phyloP scores from a whole-genome alignment of 2,113 vertebrate species.

The Bucco capensis region DNA sequence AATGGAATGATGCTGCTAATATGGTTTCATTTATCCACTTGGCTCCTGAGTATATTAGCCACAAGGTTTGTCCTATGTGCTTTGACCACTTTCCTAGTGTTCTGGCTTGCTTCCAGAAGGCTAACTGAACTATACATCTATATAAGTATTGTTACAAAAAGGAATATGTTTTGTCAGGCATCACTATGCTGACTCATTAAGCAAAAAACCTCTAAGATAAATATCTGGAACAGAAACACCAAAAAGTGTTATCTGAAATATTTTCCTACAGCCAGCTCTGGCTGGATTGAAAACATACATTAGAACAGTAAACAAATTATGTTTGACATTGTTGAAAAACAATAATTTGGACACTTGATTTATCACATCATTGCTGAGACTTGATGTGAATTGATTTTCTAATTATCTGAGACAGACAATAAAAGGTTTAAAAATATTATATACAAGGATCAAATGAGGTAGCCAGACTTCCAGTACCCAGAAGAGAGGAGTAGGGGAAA shows the following conservation, averaged over 20 bases:
- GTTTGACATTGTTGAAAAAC: not conserved
- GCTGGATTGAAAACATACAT: not conserved
- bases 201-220: not conserved
- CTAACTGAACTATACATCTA: not conserved
- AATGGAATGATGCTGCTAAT: not conserved
- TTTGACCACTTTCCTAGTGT: not conserved
- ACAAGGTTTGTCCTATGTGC: not conserved
- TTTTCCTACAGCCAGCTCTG: not conserved
- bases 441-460: not conserved
- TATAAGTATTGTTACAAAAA: not conserved
- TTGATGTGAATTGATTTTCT: not conserved
- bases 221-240: not conserved
- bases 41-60: not conserved
- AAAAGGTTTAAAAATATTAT: not conserved
- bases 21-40: not conserved
- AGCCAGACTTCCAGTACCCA: not conserved
- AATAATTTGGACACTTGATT: not conserved
- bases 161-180: not conserved
- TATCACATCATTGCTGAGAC: not conserved
- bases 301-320: not conserved
- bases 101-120: not conserved
- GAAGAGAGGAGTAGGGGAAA: not conserved
- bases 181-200: not conserved
- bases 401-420: not conserved
- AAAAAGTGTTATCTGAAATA: not conserved